Base-by-base conservation (phyloP, 2,797 vertebrate species). In the Mastacembelus armatus region DNA sequence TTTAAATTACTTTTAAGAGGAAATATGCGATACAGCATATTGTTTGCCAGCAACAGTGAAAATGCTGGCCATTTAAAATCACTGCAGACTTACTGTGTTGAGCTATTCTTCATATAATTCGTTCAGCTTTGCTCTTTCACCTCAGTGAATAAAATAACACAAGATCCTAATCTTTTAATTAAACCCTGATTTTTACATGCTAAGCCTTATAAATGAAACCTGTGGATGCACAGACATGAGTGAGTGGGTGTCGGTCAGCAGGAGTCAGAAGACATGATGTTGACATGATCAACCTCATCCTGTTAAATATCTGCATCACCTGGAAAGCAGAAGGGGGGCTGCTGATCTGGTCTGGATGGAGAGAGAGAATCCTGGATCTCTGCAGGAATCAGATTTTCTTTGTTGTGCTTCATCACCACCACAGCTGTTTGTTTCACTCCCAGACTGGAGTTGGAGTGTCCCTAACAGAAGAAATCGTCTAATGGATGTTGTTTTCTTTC, bases 1-100 rank as follows among this genome's bases (percentile, higher is more conserved):
- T 65, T 45, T 56, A 65, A 68, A 72, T 78, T 64, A 36, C 35
- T 42, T 54, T 47, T 44, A 24, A 33, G 14, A 35, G 35, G 10
- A 45, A 47, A 26, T 57, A 16, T n/a, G 15, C 61, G 44, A 61
- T 21, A 30, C n/a, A 16, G 29, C 16, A 47, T 18, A 56, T 59
- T 43, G 36, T 67, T 59, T 57, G 56, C 35, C 24, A 44, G n/a
- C 35, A 33, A 38, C 7, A 10, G 19, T 18, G n/a, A 42, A n/a
- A 21, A 48, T 36, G 12, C 27, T 11, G 15, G 26, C 44, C n/a
- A 24, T 70, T 70, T 43, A 56, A 66, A 40, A 61, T 49, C n/a
- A n/a, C n/a, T n/a, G n/a, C n/a, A n/a, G n/a, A n/a, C n/a, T n/a
- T n/a, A n/a, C 27, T 26, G 21, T 10, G 19, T 24, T 21, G 5